Evolutionary conservation across 2,113 vertebrate species (phyloP).

Genomic region (Dicaeum eximium): DNA sequence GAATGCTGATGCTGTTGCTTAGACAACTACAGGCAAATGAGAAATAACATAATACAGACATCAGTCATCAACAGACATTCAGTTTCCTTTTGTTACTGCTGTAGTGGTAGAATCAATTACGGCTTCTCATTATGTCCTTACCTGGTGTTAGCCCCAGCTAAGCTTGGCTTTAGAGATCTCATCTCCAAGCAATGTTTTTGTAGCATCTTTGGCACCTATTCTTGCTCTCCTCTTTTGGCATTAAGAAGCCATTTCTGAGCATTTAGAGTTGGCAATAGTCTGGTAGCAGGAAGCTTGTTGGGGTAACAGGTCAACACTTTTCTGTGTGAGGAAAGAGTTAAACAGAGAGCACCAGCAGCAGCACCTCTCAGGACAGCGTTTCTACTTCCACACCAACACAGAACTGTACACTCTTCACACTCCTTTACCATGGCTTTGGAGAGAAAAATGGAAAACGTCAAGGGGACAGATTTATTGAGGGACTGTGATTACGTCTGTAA

Average conservation of each 20-base stretch:
- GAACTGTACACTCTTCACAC: rapidly evolving
- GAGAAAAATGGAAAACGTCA: background rate
- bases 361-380: background rate
- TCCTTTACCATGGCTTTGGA: background rate
- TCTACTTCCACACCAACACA: background rate
- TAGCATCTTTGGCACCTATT: background rate
- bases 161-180: background rate
- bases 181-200: background rate
- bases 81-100: background rate
- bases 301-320: background rate
- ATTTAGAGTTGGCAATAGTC: background rate
- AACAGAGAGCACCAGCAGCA: background rate
- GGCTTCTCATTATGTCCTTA: background rate
- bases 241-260: background rate
- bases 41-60: background rate
- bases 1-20: background rate
- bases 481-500: background rate
- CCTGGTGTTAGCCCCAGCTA: background rate
- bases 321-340: background rate
- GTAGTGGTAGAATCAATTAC: background rate
- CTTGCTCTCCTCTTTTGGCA: background rate
- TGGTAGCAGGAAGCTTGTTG: background rate
- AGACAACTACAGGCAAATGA: background rate
- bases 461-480: background rate
- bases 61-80: background rate